Base-by-base conservation (phyloP, 1,140 invertebrate genomes). In the Drosophila mauritiana region DNA sequence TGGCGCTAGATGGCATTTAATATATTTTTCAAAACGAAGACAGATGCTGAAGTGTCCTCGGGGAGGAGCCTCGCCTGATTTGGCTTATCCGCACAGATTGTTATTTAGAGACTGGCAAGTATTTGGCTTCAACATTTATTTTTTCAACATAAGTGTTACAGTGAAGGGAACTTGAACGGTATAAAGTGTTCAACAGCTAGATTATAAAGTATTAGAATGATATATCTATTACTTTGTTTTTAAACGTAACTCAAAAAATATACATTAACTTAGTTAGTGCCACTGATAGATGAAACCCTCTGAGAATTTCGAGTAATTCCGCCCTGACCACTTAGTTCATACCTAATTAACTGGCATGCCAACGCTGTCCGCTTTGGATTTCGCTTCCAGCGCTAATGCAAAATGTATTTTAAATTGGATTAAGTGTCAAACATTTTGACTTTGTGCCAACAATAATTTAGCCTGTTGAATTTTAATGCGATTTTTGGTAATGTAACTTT, bases 361-460 rank as follows among this genome's bases (percentile, higher is more conserved):
- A 7, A 51, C 43, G 39, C 56, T 77, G 46, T 49, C 52, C 63
- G 34, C 49, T 43, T 65, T 45, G 52, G 46, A 72, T 76, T 65
- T 61, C 20, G 61, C 75, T 78, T 54, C 20, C 58, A 40, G 57
- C 80, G 67, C 65, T 88, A 73, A 86, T 83, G 72, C 61, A 88
- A 83, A 88, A 88, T 88, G 72, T 77, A 84, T 89, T 80, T 88
- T 80, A 78, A 69, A 88, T 88, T 88, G 84, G 84, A 88, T 88
- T 88, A 88, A 84, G 67, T 83, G 84, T 76, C 84, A 89, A 73
- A 89, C 76, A 84, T 80, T 89, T 84, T 89, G 83, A 89, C 84
- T 78, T 76, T 89, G 57, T 80, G 76, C 56, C 82, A 86, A 72
- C 82, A 78, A 53, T 73, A 88, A 88, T 88, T 78, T 78, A 68